Percentiles rank a stretch among this genome's conserved stretches.
These are phyloP conservation scores for Choloepus didactylus DNA, from an alignment of 2,797 vertebrate species.

Conservation along the genomic window DNA sequence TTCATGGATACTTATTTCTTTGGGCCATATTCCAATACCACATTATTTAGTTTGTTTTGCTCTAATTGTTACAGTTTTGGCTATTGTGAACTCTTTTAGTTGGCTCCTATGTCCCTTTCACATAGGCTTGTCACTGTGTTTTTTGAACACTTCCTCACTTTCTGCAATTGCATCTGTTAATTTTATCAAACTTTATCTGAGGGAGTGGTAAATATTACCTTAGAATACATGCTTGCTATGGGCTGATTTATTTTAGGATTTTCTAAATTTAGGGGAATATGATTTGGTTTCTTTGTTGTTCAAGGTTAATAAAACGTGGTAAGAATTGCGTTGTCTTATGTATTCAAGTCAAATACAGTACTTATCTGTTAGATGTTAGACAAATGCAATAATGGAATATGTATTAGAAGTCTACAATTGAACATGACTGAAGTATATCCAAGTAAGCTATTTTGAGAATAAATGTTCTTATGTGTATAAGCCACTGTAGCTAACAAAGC, in stretches of 20 bases:
- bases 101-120: background rate
- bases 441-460: constrained; percentile 26
- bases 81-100: background rate
- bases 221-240: background rate
- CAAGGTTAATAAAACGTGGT: constrained; percentile 28
- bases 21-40: background rate
- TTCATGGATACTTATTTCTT: background rate
- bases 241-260: constrained; percentile 49
- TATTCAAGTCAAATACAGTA: constrained; percentile 62
- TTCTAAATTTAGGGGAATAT: constrained; percentile 20
- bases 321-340: constrained; percentile 13
- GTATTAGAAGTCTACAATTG: background rate
- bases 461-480: constrained; percentile 23
- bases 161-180: background rate
- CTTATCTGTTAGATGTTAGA: constrained; percentile 44
- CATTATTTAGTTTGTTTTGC: background rate
- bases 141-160: background rate
- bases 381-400: background rate
- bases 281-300: constrained; percentile 21
- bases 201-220: background rate
- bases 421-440: constrained; percentile 13
- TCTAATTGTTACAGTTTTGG: background rate
- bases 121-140: background rate
- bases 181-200: background rate
- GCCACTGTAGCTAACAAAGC: background rate